Evolutionary conservation across 2,888 invertebrate genomes (phyloP), one percentile per base, ranked within the genome.

Genomic region (Rhingia rostrata): DNA sequence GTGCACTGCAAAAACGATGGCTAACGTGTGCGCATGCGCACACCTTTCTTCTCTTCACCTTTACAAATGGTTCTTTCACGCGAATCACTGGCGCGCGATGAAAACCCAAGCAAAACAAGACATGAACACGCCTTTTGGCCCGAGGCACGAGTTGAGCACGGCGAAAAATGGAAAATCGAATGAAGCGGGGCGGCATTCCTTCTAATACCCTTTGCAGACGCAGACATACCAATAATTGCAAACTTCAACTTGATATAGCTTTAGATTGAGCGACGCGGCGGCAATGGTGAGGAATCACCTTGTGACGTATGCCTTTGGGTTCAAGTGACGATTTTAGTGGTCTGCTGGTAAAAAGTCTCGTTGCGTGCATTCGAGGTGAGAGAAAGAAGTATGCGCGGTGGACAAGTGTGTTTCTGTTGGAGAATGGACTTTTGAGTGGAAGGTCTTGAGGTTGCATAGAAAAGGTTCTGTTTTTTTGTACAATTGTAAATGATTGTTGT

Each of bases 51-150:
- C 64, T 39, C 81, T 53, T 72, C 54, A 37, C 72, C 60, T 61
- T 56, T 73, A 35, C 72, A 60, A 45, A 51, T 70, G 49, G 7
- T 51, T 14, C 39, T 45, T 2, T 22, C 22, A 22, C 41, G 12
- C n/a, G 12, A 14, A 47, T 45, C 43, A 10, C 9, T 41, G 41
- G 41, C 10, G 41, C 7, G 41, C 14, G 53, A 63, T n/a, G 39
- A 64, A 77, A 61, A 35, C 14, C 9, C 56, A 43, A 58, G 47
- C 41, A 54, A 67, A 35, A 47, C 61, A 54, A 43, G 45, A 60
- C 10, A n/a, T 37, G 75, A 77, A 69, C 82, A 86, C 86, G 79
- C 80, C 82, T 85, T 82, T 83, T 83, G 41, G 64, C 80, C 72
- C 51, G 73, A 12, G 72, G 86, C 61, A 47, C 39, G 56, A 43